phyloP scores from a whole-genome alignment of 1,140 invertebrate genomes.

The Aleiodes sp. region DNA sequence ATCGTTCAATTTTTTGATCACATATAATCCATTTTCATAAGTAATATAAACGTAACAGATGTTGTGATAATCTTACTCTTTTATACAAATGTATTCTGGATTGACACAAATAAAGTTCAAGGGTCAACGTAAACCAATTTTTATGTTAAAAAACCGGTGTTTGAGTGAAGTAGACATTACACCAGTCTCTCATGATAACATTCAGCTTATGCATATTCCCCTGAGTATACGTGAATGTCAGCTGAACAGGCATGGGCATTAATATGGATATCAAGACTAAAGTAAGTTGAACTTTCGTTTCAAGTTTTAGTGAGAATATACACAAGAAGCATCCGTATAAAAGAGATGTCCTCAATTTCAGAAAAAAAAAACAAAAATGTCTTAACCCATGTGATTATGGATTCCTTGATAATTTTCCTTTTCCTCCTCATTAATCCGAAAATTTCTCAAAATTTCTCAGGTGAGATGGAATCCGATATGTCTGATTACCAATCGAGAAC shows the following conservation, averaged over 20 bases:
- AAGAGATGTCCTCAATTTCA: too few species aligned
- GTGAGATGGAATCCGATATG: too few species aligned
- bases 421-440: too few species aligned
- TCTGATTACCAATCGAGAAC: too few species aligned
- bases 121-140: slow-evolving; percentile 3
- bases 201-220: slow-evolving; percentile 42
- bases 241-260: slow-evolving; percentile 41
- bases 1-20: too few species aligned
- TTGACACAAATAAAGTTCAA: slow-evolving; percentile 24
- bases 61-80: too few species aligned
- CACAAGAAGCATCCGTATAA: background rate
- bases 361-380: too few species aligned
- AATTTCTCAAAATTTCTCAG: too few species aligned
- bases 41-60: too few species aligned
- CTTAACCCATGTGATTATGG: too few species aligned
- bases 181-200: slow-evolving; percentile 36
- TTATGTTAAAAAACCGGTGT: slow-evolving; percentile 17
- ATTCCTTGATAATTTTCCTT: too few species aligned
- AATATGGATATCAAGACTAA: slow-evolving; percentile 47
- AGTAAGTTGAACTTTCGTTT: slow-evolving; percentile 34
- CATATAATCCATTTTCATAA: too few species aligned
- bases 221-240: slow-evolving; percentile 48
- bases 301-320: background rate
- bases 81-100: slow-evolving; percentile 29
- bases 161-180: slow-evolving; percentile 14